phyloP scores from a whole-genome alignment of 2,113 vertebrate genomes.

The Puntigrus tetrazona region DNA sequence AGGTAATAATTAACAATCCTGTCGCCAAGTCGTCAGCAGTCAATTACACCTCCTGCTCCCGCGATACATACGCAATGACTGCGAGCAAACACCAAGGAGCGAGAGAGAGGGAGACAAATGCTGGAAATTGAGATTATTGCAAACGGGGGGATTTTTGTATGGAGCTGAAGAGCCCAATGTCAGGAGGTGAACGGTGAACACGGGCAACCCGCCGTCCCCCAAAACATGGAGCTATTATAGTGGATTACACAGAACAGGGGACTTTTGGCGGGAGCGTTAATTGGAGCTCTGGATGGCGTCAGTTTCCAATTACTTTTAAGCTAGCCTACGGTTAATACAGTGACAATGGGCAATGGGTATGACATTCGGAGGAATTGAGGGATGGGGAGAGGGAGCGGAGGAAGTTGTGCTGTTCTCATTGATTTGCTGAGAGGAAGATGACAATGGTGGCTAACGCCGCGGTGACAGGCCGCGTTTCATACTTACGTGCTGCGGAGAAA shows the following conservation, averaged over 20 bases:
- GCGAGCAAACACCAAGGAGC: conserved; percentile 66
- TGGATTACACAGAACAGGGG: conserved; percentile 75
- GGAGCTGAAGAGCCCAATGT: conserved; percentile 71
- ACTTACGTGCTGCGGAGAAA: not conserved
- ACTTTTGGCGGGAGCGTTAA: conserved; percentile 76
- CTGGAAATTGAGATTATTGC: conserved; percentile 75
- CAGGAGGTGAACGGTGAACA: conserved; percentile 75
- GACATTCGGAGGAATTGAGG: conserved; percentile 53
- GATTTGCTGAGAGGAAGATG: conserved; percentile 35
- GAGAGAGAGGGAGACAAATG: conserved; percentile 70
- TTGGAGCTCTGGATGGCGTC: conserved; percentile 77
- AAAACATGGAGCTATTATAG: conserved; percentile 79
- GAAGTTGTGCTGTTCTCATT: not conserved
- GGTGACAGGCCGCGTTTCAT: not conserved
- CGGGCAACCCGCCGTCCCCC: conserved; percentile 71
- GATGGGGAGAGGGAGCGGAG: conserved; percentile 22
- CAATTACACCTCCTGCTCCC: conserved; percentile 77
- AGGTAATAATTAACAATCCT: conserved; percentile 80
- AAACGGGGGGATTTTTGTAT: conserved; percentile 69
- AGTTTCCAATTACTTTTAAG: conserved; percentile 83
- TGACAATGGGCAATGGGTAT: conserved; percentile 70
- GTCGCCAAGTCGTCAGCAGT: conserved; percentile 75
- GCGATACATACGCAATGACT: conserved; percentile 71
- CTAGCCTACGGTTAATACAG: conserved; percentile 79
- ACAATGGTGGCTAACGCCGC: conserved; percentile 32